Conservation (phyloP, 2,797 vertebrate genomes). For the Spheniscus humboldti region DNA sequence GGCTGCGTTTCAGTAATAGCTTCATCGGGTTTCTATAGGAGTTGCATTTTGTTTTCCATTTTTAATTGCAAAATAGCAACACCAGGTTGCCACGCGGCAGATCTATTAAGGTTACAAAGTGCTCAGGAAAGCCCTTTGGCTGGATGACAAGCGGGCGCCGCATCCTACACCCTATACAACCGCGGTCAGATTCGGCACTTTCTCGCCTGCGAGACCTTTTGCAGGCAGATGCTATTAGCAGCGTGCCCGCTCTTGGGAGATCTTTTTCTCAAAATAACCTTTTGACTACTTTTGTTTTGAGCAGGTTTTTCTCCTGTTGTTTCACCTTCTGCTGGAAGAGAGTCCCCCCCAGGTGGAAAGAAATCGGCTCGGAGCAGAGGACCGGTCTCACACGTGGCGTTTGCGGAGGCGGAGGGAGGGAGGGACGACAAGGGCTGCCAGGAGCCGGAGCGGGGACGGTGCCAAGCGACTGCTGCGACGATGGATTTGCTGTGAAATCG, state of each 20-base stretch:
- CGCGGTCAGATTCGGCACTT: not conserved
- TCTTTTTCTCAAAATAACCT: conserved; percentile 16
- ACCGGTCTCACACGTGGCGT: not conserved
- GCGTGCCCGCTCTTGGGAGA: conserved; percentile 2
- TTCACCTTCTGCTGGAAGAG: not conserved
- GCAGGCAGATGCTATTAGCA: not conserved
- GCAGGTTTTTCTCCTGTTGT: not conserved
- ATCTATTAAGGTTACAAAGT: not conserved
- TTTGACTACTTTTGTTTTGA: not conserved
- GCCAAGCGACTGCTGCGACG: not conserved
- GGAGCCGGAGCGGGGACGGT: not conserved
- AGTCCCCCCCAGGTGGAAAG: not conserved
- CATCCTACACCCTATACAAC: not conserved
- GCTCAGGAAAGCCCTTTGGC: not conserved
- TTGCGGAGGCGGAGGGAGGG: not conserved
- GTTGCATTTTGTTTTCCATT: not conserved
- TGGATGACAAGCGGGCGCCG: accelerated
- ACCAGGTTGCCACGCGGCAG: not conserved
- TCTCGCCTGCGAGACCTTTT: not conserved
- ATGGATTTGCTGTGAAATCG: conserved; percentile 1
- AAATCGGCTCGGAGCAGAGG: not conserved
- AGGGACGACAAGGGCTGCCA: not conserved
- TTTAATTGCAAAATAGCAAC: not conserved
- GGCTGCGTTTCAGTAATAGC: not conserved
- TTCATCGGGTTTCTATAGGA: not conserved